Base-by-base conservation (phyloP, 1,140 invertebrate species). In the Calephelis nemesis region DNA sequence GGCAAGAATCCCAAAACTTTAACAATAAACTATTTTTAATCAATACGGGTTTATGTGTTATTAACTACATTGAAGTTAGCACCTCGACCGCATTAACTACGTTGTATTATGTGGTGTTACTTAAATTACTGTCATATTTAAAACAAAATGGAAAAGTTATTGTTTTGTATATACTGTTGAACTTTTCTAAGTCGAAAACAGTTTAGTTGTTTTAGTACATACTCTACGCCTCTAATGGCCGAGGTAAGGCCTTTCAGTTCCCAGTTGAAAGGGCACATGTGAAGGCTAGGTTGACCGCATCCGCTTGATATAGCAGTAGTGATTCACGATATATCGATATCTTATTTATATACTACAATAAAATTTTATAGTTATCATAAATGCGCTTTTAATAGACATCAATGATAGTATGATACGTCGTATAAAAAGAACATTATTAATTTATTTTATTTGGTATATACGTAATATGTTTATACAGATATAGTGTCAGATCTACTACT, bases 281-380 rank as follows among this genome's bases (percentile, higher is more conserved):
- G 81, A 83, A 83, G 81, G 81, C 67, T 77, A 60, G 8, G 12
- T 63, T 82, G 80, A 82, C 78, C 80, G 77, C 73, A 81, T 81
- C 81, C 79, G 79, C 67, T 74, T 77, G n/a, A 5, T n/a, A 60
- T 60, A 40, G 58, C 58, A 45, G 13, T 49, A 73, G 72, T 73
- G 74, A 73, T 42, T 74, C 72, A 75, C 64, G 62, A 64, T 66
- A 64, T 68, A 71, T 71, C 69, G 72, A 71, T 52, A 66, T 63
- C 54, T 39, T 39, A 40, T 39, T 30, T 19, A 54, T 60, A 47
- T 62, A 49, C 12, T 13, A 63, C 47, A 47, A 15, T 40, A 47
- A 65, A 15, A 67, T 12, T 60, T 60, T 60, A 60, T 60, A 40
- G 54, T 60, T 60, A 60, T 60, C 39, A 39, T 5, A 40, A 39